phyloP scores from a whole-genome alignment of 2,113 vertebrate genomes.

The Urocitellus parryii region DNA sequence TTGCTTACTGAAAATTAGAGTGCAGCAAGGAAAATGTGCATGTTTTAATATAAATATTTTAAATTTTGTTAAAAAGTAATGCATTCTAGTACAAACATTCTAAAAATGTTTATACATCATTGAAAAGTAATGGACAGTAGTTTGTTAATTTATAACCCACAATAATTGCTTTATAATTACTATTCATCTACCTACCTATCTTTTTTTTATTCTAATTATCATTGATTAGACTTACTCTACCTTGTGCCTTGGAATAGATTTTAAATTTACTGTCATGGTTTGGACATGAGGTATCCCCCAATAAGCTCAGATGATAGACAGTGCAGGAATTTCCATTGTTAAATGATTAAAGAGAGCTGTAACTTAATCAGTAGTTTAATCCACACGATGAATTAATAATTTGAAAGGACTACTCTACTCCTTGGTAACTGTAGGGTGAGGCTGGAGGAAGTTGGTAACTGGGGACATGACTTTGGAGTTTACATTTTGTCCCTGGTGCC shows the following conservation, averaged over 20 bases:
- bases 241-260: not conserved
- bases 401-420: too few relatives aligned
- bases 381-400: too few relatives aligned
- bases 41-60: not conserved
- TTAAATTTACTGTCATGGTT: too few relatives aligned
- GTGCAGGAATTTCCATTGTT: too few relatives aligned
- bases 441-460: too few relatives aligned
- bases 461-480: too few relatives aligned
- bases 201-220: not conserved
- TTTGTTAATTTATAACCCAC: not conserved
- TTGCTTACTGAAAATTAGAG: not conserved
- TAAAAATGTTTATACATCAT: not conserved
- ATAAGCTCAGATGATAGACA: too few relatives aligned
- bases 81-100: not conserved
- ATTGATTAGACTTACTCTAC: not conserved
- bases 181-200: not conserved
- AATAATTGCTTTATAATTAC: not conserved
- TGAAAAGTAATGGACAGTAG: not conserved
- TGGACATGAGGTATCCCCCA: too few relatives aligned
- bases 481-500: too few relatives aligned
- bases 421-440: too few relatives aligned
- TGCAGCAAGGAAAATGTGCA: not conserved
- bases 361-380: too few relatives aligned
- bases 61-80: not conserved
- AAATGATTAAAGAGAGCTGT: too few relatives aligned